phyloP scores from a whole-genome alignment of 2,888 invertebrate genomes.

The Leistus spinibarbis region DNA sequence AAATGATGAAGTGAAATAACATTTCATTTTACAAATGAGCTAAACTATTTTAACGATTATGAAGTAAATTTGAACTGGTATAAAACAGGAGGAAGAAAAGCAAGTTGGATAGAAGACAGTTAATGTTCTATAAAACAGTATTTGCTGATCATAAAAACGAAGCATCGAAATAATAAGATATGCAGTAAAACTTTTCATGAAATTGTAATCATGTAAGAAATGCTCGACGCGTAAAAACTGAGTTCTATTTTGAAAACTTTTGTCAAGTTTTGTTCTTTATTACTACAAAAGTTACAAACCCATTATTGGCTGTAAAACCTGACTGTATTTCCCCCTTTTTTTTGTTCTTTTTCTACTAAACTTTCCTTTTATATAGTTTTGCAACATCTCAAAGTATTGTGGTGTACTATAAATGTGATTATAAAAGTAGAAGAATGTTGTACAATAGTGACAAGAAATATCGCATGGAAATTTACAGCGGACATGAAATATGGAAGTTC shows the following conservation, averaged over 20 bases:
- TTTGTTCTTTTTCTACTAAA: conserved; percentile 7
- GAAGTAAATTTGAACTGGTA: background rate
- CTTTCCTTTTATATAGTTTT: conserved; percentile 11
- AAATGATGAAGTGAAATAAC: background rate
- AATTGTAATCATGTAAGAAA: conserved; percentile 17
- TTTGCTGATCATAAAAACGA: background rate
- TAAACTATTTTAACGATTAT: background rate
- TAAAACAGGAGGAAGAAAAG: background rate
- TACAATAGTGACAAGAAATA: background rate
- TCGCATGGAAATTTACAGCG: background rate
- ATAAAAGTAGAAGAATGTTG: background rate
- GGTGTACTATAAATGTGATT: background rate
- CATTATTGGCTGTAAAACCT: conserved; percentile 31
- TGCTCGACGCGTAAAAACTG: conserved; percentile 4
- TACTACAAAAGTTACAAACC: conserved; percentile 26
- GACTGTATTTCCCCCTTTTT: background rate
- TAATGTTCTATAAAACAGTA: background rate
- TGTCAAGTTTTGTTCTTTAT: conserved; percentile 26
- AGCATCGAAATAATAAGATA: conserved; percentile 11
- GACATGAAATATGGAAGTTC: background rate
- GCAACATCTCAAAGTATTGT: background rate
- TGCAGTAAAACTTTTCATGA: conserved; percentile 28
- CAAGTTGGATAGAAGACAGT: background rate
- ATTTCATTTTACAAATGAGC: background rate
- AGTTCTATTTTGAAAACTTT: conserved; percentile 13